Base-by-base conservation (phyloP, 2,888 invertebrate genomes). In the Clepsis dumicolana region DNA sequence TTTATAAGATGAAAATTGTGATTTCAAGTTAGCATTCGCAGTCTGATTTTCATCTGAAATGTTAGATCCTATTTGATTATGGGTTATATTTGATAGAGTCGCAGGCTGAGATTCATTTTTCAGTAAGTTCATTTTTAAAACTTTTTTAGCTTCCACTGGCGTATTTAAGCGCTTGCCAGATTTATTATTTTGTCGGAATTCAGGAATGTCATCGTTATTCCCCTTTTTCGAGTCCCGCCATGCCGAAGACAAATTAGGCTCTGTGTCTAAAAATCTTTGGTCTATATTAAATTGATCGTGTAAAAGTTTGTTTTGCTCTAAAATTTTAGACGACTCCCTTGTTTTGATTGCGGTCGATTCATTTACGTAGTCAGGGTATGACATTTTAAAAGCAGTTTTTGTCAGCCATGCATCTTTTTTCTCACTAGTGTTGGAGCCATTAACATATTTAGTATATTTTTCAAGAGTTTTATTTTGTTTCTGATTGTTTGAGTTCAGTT, bases 111-210 rank as follows among this genome's bases (percentile, higher is more conserved):
- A 76, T 63, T 79, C 79, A 67, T 71, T 70, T 61, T 71, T 75
- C 71, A 69, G 53, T 48, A 32, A 65, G 60, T 76, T 67, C 48
- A 70, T 73, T 71, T 77, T 82, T 2, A 77, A 80, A 32, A 77
- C 72, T 71, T 82, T 83, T 64, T 72, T 76, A 41, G 71, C 71
- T 52, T 73, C 70, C 57, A 84, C 79, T 18, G 92, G 92, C 18
- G 88, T 91, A 72, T 90, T 92, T 71, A 92, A 80, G 64, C 89
- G 86, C 74, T 87, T 91, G 16, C 89, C 89, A 44, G 90, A 83
- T 76, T 70, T 80, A 73, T 83, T 87, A 78, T 80, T 85, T 64
- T 64, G 76, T 4, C 72, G 70, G 50, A 73, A 72, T 73, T 81
- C 76, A 16, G 70, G 73, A 18, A 69, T 67, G 16, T 80, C 75